Evolutionary conservation across 1,140 invertebrate species (phyloP), one percentile per base, ranked within the genome.

Genomic region (Euwallacea similis): DNA sequence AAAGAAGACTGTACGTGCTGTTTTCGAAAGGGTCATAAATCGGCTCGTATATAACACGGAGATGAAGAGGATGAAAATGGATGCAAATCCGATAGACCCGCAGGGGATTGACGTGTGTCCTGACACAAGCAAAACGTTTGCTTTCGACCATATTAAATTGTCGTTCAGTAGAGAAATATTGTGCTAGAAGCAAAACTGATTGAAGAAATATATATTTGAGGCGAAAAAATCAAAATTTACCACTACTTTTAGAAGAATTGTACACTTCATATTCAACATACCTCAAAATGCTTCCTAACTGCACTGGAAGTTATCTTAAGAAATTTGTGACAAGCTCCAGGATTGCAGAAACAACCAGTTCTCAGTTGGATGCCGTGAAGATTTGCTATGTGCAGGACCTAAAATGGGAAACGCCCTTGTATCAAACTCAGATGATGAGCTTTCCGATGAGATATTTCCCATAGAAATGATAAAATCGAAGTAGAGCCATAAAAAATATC

Each of bases 311-410:
- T 86, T 7, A 96, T 81, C 3, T 85, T 81, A 33, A 98, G 83
- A 80, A 93, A 91, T 44, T 88, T 84, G 82, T 97, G 93, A 83
- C 97, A 98, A 7, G 96, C 93, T 15, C 97, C 97, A 7, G 96
- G 92, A 85, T 98, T 98, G 81, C 97, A 99, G 80, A 98, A 97
- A 81, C 96, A 98, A 0, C 97, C 96, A 2, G 94, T 96, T 75
- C 97, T 86, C 13, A 99, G 79, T 76, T 93, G 89, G 64, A 98
- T 92, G 69, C 91, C 90, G 80, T 95, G 90, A 16, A 97, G 79
- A 72, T 93, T 89, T 0, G 95, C 93, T 83, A 98, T 89, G 76
- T 95, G 92, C 67, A 94, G 86, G 16, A 98, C 93, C 92, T 94
- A 80, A 66, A 74, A 65, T 58, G 10, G 9, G 6, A 50, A 50